Evolutionary conservation across 2,888 invertebrate species (phyloP).

Genomic region (Lepidonotus clava): DNA sequence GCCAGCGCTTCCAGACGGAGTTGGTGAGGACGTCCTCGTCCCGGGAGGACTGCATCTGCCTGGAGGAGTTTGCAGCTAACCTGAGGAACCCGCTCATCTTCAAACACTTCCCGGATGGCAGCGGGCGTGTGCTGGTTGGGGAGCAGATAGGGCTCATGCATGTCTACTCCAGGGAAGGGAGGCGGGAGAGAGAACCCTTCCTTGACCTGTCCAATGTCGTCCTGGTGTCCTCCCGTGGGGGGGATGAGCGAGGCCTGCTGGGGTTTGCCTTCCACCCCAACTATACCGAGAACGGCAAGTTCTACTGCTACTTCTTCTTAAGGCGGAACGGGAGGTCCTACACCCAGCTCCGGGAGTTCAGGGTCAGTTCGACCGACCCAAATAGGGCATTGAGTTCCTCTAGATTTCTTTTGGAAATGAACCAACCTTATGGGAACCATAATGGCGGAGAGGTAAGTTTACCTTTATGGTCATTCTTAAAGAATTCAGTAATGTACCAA

Average conservation of each 20-base stretch:
- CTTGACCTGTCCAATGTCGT: conserved; percentile 68
- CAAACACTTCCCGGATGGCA: conserved; percentile 64
- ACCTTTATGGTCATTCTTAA: too few species aligned
- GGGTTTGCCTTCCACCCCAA: conserved; percentile 76
- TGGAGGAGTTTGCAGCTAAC: conserved; percentile 66
- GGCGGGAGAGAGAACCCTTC: conserved; percentile 67
- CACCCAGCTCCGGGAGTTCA: conserved; percentile 62
- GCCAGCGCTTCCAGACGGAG: conserved; percentile 65
- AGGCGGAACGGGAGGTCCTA: background rate
- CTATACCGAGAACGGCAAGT: conserved; percentile 70
- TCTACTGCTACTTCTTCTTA: conserved; percentile 73
- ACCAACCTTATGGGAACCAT: conserved; percentile 76
- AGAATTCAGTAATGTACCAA: too few species aligned
- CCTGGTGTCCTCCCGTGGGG: conserved; percentile 61
- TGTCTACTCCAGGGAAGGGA: conserved; percentile 69
- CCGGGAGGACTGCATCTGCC: conserved; percentile 73
- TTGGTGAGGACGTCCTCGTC: conserved; percentile 66
- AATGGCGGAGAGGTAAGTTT: conserved; percentile 78
- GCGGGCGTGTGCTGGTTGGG: conserved; percentile 73
- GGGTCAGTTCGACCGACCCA: conserved; percentile 64
- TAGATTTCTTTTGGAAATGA: conserved; percentile 70
- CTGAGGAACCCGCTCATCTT: conserved; percentile 61
- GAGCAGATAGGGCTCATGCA: conserved; percentile 75
- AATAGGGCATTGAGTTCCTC: conserved; percentile 67
- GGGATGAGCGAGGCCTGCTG: conserved; percentile 73